phyloP scores from a whole-genome alignment of 2,888 invertebrate species.

The Bedellia somnulentella region DNA sequence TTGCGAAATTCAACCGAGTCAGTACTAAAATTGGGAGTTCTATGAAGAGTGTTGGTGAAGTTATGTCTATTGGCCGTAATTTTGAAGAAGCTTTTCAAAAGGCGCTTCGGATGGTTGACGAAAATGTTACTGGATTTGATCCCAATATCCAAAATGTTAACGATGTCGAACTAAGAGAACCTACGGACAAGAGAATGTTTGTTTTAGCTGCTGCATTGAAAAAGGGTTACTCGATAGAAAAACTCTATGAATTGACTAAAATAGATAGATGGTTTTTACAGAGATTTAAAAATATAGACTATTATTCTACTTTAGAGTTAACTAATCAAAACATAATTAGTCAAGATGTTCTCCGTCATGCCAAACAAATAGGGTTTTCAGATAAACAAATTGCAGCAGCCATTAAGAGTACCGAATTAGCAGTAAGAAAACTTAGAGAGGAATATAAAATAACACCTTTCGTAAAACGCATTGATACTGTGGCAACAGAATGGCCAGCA shows the following conservation, averaged over 20 bases:
- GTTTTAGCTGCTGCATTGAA: slow-evolving; percentile 92
- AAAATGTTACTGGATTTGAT: slow-evolving; percentile 91
- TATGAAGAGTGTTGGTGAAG: slow-evolving; percentile 99
- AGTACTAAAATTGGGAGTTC: slow-evolving; percentile 98
- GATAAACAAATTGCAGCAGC: slow-evolving; percentile 93
- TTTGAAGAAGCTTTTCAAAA: slow-evolving; percentile 99
- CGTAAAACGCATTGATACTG: slow-evolving; percentile 98
- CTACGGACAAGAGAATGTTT: slow-evolving; percentile 97
- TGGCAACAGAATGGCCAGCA: slow-evolving; percentile 99
- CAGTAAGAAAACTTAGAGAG: slow-evolving; percentile 74
- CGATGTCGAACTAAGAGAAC: slow-evolving; percentile 85
- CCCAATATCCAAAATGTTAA: slow-evolving; percentile 76
- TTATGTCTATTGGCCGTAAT: slow-evolving; percentile 96
- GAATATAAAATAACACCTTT: slow-evolving; percentile 78
- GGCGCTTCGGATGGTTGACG: slow-evolving; percentile 97
- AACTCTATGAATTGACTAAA: slow-evolving; percentile 89
- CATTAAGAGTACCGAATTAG: slow-evolving; percentile 85
- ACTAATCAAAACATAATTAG: slow-evolving; percentile 65
- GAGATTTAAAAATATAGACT: slow-evolving; percentile 88
- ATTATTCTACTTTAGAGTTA: slow-evolving; percentile 67
- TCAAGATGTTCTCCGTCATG: slow-evolving; percentile 67
- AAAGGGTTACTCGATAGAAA: slow-evolving; percentile 78
- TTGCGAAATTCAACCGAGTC: slow-evolving; percentile 91
- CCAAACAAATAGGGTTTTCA: slow-evolving; percentile 94
- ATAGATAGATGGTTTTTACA: slow-evolving; percentile 97